Percentiles rank a stretch among this genome's conserved stretches.
phyloP scores from a whole-genome alignment of 2,113 vertebrate genomes.

The Phrynosoma blainvillii region DNA sequence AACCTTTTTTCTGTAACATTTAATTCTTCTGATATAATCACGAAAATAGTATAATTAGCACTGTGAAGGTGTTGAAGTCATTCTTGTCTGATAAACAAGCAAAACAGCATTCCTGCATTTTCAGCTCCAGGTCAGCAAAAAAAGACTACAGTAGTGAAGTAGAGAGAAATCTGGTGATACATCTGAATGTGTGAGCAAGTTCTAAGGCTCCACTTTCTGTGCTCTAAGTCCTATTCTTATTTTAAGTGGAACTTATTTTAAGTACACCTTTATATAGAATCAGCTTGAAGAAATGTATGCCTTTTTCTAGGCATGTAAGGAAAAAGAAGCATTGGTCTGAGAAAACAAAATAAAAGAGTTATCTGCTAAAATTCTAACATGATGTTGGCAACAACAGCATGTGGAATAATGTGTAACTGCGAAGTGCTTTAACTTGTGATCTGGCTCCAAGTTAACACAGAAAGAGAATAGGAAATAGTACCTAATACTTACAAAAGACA shows the following conservation, averaged over 20 bases:
- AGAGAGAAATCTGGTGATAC: background rate
- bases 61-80: slow-evolving; percentile 9
- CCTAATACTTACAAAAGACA: background rate
- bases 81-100: slow-evolving; percentile 31
- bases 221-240: background rate
- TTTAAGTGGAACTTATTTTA: background rate
- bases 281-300: background rate
- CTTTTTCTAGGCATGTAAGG: background rate
- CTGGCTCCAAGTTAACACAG: background rate
- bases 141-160: background rate
- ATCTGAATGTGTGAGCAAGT: background rate
- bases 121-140: background rate
- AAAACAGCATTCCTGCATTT: slow-evolving; percentile 26
- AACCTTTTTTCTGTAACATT: background rate
- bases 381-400: background rate
- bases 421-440: slow-evolving; percentile 6
- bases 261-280: background rate
- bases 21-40: background rate
- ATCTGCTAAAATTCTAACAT: background rate
- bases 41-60: slow-evolving; percentile 18
- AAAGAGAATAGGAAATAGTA: background rate
- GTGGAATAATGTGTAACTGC: background rate
- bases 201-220: background rate
- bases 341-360: background rate
- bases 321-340: background rate